Evolutionary conservation across 92 coral and sea anemone genomes (phyloP).

Genomic region (Bergia sp.): DNA sequence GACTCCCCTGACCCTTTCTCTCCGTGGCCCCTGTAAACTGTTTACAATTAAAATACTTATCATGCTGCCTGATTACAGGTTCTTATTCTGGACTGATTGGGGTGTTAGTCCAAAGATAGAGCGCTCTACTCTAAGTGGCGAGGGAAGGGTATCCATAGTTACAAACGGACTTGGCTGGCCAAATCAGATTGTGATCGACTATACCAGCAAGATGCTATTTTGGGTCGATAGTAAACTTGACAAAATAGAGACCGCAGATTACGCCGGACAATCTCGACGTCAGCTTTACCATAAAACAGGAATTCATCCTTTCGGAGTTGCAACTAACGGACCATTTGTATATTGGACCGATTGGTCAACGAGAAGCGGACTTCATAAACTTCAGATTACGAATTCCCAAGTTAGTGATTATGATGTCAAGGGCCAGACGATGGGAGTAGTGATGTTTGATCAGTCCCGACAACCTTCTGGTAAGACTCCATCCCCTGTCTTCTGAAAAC

Average conservation of each 20-base stretch:
- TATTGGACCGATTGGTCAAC: slow-evolving; percentile 65
- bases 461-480: slow-evolving; percentile 66
- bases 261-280: slow-evolving; percentile 46
- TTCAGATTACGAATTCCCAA: slow-evolving; percentile 43
- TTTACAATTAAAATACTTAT: no score
- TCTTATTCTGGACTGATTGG: slow-evolving; percentile 68
- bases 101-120: slow-evolving; percentile 53
- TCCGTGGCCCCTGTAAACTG: no score
- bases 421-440: slow-evolving; percentile 61
- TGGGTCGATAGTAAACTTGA: slow-evolving; percentile 62
- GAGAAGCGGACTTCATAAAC: slow-evolving; percentile 35
- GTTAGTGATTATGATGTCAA: slow-evolving; percentile 35
- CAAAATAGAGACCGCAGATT: slow-evolving; percentile 50
- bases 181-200: slow-evolving; percentile 56
- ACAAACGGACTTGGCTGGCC: slow-evolving; percentile 51
- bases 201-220: slow-evolving; percentile 35
- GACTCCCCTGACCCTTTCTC: no score
- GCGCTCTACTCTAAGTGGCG: slow-evolving; percentile 47
- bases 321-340: slow-evolving; percentile 45
- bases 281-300: slow-evolving; percentile 10
- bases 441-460: slow-evolving; percentile 54
- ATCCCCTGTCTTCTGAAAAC: not conserved
- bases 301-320: slow-evolving; percentile 57
- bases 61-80: slow-evolving; percentile 5
- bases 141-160: slow-evolving; percentile 31